These are phyloP conservation scores for Buphagus erythrorhynchus DNA, from an alignment of 2,797 vertebrate species.

Conservation along the genomic window DNA sequence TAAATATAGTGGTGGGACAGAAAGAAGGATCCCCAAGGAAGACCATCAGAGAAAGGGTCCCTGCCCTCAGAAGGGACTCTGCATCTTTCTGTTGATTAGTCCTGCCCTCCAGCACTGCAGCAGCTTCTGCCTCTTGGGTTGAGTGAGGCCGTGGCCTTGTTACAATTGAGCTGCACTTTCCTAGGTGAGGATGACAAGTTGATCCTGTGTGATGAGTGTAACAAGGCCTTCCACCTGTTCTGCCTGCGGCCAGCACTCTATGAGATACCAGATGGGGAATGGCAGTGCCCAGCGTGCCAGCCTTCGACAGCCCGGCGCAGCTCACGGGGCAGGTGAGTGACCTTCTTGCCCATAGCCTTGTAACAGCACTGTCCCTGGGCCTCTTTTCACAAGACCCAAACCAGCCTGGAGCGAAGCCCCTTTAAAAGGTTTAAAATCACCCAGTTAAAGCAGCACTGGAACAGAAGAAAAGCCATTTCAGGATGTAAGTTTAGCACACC, in stretches of 20 bases:
- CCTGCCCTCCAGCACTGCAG: neutral
- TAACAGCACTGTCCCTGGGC: neutral
- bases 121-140: neutral
- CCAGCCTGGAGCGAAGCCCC: neutral
- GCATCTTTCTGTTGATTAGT: neutral
- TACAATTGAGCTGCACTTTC: neutral
- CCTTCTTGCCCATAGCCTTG: neutral
- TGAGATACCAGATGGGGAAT: constrained; percentile 91
- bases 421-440: neutral
- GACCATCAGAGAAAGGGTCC: neutral
- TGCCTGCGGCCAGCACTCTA: constrained; percentile 93
- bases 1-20: neutral
- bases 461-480: neutral
- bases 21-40: neutral
- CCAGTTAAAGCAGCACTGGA: neutral
- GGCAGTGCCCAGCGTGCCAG: constrained; percentile 96
- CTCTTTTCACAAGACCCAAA: neutral
- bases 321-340: constrained; percentile 88
- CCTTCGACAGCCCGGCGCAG: constrained; percentile 88
- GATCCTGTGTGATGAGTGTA: constrained; percentile 96
- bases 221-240: constrained; percentile 98
- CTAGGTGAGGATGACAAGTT: constrained; percentile 96
- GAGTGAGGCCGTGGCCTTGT: neutral
- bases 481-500: neutral
- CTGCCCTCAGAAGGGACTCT: neutral